Evolutionary conservation across 2,113 vertebrate species (phyloP), one percentile per base, ranked within the genome.

Genomic region (Papio anubis): DNA sequence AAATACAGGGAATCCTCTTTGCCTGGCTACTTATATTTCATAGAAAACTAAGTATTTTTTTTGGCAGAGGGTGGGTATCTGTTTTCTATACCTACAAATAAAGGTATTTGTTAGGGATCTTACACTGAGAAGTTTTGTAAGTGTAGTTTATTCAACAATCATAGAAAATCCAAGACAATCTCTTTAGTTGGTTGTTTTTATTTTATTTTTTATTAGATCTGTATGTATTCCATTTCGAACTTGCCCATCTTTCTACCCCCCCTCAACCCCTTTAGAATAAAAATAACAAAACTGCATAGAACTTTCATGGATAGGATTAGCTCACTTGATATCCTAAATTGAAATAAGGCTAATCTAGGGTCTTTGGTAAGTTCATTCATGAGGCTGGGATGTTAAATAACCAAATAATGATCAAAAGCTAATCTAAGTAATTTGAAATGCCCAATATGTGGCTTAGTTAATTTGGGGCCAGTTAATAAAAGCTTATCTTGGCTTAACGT

Each of bases 401-500:
- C 43, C 79, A 96, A 94, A 59, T 84, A 85, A 88, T 32, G 80
- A 66, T 92, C 27, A 48, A 73, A 97, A 61, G 52, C 85, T 96
- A 94, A 90, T 92, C 88, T 96, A 1, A 95, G 90, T 96, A 96
- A 98, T 93, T 86, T 72, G 86, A 98, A 95, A 85, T 45, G 27
- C 90, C 80, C 57, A 85, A 4, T 93, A 52, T 92, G 64, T 97
- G 96, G 50, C 88, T 97, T 70, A 85, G 18, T 94, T 97, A 93
- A 97, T 97, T 92, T 96, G 83, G 57, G 52, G 68, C 94, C 97
- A 96, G 72, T 85, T 96, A 93, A 88, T 96, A 97, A 92, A 94
- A 95, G 84, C 89, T 86, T 94, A 96, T 96, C 95, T 97, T 55
- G 50, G 80, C 68, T 92, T 55, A 40, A 86, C 88, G 40, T 90